Percentiles rank a stretch among this genome's conserved stretches.
phyloP scores from a whole-genome alignment of 1,140 invertebrate genomes.

The Mactra quadrangularis region DNA sequence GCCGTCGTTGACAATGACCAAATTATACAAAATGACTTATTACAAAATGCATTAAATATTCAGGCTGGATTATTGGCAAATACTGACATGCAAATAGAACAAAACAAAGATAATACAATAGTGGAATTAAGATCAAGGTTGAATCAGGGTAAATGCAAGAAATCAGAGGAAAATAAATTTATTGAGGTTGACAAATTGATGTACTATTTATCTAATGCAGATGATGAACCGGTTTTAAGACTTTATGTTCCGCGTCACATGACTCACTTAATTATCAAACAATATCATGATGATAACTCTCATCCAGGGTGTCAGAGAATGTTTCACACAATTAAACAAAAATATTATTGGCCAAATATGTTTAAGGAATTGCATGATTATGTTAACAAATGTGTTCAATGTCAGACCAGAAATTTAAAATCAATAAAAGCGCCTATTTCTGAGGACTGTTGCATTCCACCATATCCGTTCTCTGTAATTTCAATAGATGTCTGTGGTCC shows the following conservation, averaged over 20 bases:
- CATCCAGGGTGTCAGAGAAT: conserved; percentile 60
- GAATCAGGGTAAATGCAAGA: conserved; percentile 48
- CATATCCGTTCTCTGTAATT: conserved; percentile 51
- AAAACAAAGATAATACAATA: no score
- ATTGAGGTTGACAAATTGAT: conserved; percentile 45
- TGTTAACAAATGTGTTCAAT: conserved; percentile 45
- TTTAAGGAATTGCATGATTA: conserved; percentile 52
- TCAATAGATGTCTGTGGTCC: conserved; percentile 63
- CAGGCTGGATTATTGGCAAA: no score
- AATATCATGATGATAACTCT: conserved; percentile 61
- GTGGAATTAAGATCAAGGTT: neutral
- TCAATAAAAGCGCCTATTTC: conserved; percentile 38
- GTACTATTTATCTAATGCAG: conserved; percentile 50
- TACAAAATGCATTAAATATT: neutral
- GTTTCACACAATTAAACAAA: conserved; percentile 12
- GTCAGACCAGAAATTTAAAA: conserved; percentile 47
- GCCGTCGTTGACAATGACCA: conserved; percentile 17
- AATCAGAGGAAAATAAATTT: conserved; percentile 17
- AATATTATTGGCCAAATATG: conserved; percentile 62
- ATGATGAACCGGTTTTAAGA: conserved; percentile 42
- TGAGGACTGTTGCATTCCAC: conserved; percentile 55
- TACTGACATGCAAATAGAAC: no score
- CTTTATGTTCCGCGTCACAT: conserved; percentile 47
- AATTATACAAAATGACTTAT: neutral
- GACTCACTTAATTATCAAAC: neutral